Base-by-base conservation (phyloP, 2,888 invertebrate genomes). In the Cetonia aurata region DNA sequence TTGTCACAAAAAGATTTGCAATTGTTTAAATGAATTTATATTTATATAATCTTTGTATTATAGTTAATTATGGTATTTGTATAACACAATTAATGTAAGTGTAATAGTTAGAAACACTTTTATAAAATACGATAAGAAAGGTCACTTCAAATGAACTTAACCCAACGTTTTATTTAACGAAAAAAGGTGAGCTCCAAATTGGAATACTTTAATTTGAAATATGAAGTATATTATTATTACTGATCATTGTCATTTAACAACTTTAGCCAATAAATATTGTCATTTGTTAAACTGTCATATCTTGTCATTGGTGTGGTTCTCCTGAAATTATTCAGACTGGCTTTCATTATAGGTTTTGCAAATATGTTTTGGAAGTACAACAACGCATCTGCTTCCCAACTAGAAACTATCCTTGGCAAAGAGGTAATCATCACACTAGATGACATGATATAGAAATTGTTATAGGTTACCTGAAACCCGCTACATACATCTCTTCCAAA, bases 341-440 rank as follows among this genome's bases (percentile, higher is more conserved):
- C 74, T 72, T 74, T 74, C 69, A 71, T 79, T 79, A 59, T 75
- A 82, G 81, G 77, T 74, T 75, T 78, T 73, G 80, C 78, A 75
- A 88, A 85, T 84, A 94, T 94, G 94, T 94, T 93, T 89, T 94
- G 94, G 94, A 90, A 91, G 83, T 92, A 90, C 83, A 93, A 93
- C 86, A 89, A 90, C 83, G 87, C 89, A 81, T 88, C 88, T 77
- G 90, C 91, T 77, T 90, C 92, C 79, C 91, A 92, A 85, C 89
- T 94, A 83, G 93, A 93, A 83, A 89, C 90, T 78, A 88, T 94
- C 79, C 89, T 94, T 74, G 90, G 90, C 81, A 92, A 92, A 85
- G 92, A 93, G 89, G 94, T 93, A 87, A 48, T 48, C 6, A 46
- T 44, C n/a, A 25, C 17, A 62, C 3, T 53, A 48, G 15, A 37